Evolutionary conservation across 2,113 vertebrate genomes (phyloP).

Genomic region (Xiphophorus hellerii): DNA sequence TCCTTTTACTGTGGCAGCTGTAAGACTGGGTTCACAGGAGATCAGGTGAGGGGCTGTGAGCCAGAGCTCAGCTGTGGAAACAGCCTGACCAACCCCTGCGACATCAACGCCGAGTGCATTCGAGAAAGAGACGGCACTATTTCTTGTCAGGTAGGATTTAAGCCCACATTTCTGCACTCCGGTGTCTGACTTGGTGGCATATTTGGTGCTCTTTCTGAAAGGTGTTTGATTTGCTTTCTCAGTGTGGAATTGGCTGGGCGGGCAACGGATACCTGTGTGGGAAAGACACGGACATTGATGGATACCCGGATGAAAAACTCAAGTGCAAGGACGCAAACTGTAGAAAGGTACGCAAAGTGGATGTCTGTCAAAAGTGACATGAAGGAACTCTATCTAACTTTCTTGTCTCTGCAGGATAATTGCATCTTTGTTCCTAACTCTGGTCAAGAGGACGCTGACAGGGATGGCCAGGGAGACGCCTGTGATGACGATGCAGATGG

Average conservation of each 20-base stretch:
- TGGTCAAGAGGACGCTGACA: slow-evolving; percentile 95
- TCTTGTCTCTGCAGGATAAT: slow-evolving; percentile 85
- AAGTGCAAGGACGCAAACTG: slow-evolving; percentile 87
- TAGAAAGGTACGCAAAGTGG: slow-evolving; percentile 84
- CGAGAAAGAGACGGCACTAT: slow-evolving; percentile 87
- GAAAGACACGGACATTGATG: slow-evolving; percentile 96
- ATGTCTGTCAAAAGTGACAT: neutral
- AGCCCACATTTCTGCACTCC: neutral
- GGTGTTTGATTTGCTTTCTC: slow-evolving; percentile 44
- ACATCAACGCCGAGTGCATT: slow-evolving; percentile 86
- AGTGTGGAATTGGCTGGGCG: slow-evolving; percentile 98
- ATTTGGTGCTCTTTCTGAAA: neutral
- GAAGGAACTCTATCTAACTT: neutral
- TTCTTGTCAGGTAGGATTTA: slow-evolving; percentile 84
- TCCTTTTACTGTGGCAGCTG: slow-evolving; percentile 92
- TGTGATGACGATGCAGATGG: slow-evolving; percentile 96
- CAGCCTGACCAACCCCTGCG: slow-evolving; percentile 91
- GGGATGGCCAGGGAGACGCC: slow-evolving; percentile 88
- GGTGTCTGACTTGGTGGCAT: neutral
- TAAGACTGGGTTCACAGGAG: slow-evolving; percentile 89
- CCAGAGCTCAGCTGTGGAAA: slow-evolving; percentile 87
- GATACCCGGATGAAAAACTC: slow-evolving; percentile 94
- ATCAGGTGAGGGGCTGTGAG: slow-evolving; percentile 90
- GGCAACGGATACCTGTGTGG: slow-evolving; percentile 94
- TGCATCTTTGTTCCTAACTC: slow-evolving; percentile 95